These are phyloP conservation scores for Monochamus saltuarius DNA, from an alignment of 1,140 invertebrate genomes.

Conservation along the genomic window DNA sequence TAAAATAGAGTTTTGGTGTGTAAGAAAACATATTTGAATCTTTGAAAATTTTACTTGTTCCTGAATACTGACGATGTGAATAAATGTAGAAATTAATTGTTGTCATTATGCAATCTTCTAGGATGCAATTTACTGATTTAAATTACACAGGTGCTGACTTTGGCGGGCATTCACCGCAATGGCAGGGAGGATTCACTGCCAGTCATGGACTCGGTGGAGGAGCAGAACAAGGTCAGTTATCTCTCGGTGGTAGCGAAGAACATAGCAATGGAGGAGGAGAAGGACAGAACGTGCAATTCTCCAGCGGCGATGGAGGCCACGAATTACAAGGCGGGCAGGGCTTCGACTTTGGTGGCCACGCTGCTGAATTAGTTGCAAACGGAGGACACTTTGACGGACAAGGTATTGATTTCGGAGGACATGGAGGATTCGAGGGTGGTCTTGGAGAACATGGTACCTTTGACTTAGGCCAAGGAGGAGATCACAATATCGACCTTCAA, in stretches of 20 bases:
- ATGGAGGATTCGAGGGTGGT: constrained; percentile 32
- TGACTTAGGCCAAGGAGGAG: constrained; percentile 21
- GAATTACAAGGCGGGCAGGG: background rate
- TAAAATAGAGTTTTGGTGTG: no score
- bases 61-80: no score
- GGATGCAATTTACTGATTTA: no score
- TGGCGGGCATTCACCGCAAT: background rate
- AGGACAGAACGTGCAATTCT: background rate
- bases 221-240: background rate
- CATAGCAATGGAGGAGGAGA: no score
- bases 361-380: background rate
- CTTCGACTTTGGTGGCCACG: background rate
- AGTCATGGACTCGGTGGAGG: constrained; percentile 1
- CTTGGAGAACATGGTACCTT: constrained; percentile 24
- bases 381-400: constrained; percentile 2
- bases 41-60: no score
- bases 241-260: background rate
- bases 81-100: no score
- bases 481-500: constrained; percentile 35
- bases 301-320: background rate
- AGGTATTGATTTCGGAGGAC: background rate
- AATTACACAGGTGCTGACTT: no score
- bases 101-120: no score
- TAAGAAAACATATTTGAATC: no score
- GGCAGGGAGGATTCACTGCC: constrained; percentile 2